Percentiles rank a stretch among this genome's conserved stretches.
phyloP scores from a whole-genome alignment of 1,140 invertebrate genomes.

The Procambarus virginalis region DNA sequence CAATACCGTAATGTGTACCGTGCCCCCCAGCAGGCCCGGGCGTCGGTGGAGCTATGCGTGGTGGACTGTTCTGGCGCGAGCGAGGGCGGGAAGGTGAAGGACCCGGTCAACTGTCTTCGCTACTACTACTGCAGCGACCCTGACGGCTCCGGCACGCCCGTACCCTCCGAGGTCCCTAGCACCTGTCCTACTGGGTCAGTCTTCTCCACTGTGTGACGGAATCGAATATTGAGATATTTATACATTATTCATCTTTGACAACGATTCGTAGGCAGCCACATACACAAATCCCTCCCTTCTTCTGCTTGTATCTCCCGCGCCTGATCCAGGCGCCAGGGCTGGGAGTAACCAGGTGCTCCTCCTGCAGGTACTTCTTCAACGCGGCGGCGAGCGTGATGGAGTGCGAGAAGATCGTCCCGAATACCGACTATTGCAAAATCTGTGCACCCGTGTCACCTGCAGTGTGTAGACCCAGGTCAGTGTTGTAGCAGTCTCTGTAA shows the following conservation, averaged over 20 bases:
- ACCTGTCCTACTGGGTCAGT: conserved; percentile 33
- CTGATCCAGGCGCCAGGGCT: too few species aligned
- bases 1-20: too few species aligned
- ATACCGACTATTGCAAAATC: neutral
- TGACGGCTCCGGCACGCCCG: neutral
- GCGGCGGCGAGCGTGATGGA: neutral
- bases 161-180: neutral
- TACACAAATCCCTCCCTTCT: too few species aligned
- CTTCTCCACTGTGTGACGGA: too few species aligned
- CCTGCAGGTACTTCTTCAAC: neutral
- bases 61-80: neutral
- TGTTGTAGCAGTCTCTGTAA: too few species aligned
- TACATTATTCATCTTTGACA: too few species aligned
- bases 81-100: conserved; percentile 21
- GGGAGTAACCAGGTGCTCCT: neutral
- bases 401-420: neutral
- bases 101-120: conserved; percentile 35
- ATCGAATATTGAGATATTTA: too few species aligned
- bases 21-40: neutral
- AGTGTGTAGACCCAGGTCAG: neutral
- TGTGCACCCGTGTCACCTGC: too few species aligned
- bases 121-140: conserved; percentile 56
- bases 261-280: too few species aligned
- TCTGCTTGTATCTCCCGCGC: too few species aligned
- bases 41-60: conserved; percentile 6